Percentiles rank a stretch among this genome's conserved stretches.
These are phyloP conservation scores for Dicyrtoma fusca DNA, from an alignment of 2,888 invertebrate species.

Conservation along the genomic window DNA sequence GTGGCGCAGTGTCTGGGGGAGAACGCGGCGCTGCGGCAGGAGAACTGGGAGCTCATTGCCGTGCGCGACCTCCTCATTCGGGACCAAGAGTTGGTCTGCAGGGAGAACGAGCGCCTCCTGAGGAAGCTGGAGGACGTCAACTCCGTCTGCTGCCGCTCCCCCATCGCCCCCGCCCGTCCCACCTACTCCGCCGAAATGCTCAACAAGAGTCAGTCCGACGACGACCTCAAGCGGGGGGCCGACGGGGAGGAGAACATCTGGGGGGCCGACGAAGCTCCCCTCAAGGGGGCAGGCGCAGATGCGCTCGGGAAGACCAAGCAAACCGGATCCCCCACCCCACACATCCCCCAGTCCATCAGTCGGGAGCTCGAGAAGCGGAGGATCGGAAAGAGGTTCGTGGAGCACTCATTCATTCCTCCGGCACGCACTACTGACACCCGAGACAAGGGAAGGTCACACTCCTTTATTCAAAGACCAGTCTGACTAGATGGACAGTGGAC, in stretches of 20 bases:
- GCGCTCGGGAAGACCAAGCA: conserved; percentile 5
- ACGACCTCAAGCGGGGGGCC: conserved; percentile 17
- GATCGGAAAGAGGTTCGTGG: conserved; percentile 63
- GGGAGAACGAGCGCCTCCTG: conserved; percentile 85
- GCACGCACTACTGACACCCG: no score
- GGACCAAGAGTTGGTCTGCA: conserved; percentile 86
- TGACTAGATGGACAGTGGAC: no score
- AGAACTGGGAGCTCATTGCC: conserved; percentile 82
- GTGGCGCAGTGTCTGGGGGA: conserved; percentile 77
- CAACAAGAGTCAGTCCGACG: conserved; percentile 59
- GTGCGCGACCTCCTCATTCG: conserved; percentile 78
- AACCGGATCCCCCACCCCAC: conserved; percentile 59
- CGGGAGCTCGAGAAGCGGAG: conserved; percentile 69
- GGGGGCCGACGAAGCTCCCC: conserved; percentile 66
- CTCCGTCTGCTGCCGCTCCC: conserved; percentile 81
- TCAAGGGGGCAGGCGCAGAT: conserved; percentile 46
- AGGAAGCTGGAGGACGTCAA: conserved; percentile 87
- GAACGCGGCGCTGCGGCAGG: conserved; percentile 75
- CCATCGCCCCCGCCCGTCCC: conserved; percentile 76
- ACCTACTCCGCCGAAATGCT: conserved; percentile 68
- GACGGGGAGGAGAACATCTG: neutral
- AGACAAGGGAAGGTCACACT: no score
- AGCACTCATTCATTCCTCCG: conserved; percentile 1
- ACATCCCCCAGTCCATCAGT: conserved; percentile 69
- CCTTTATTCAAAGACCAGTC: no score